Conservation (phyloP, 2,113 vertebrate species). For the Grammomys dolichurus region DNA sequence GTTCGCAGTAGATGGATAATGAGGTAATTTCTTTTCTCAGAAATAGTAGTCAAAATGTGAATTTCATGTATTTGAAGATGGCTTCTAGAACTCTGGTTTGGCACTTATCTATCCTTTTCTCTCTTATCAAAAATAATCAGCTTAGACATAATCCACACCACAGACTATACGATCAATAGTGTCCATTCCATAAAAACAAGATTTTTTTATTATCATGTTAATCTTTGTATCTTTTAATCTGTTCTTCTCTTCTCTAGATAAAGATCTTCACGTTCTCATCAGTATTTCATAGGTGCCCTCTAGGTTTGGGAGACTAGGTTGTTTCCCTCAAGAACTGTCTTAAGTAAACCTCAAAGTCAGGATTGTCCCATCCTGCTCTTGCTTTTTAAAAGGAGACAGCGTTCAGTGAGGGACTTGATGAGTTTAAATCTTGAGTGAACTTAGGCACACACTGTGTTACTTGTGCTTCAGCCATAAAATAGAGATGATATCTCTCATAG, state of each 20-base stretch:
- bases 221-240: background rate
- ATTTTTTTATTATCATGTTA: slow-evolving; percentile 12
- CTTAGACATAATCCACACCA: background rate
- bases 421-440: background rate
- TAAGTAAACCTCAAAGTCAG: background rate
- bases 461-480: background rate
- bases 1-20: background rate
- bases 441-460: background rate
- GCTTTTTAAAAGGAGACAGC: background rate
- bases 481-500: background rate
- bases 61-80: slow-evolving; percentile 32
- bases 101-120: background rate
- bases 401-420: background rate
- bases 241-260: background rate
- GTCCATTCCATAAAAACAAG: slow-evolving; percentile 30
- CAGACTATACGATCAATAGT: background rate
- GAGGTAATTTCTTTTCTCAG: slow-evolving; percentile 50
- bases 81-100: slow-evolving; percentile 11
- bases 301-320: background rate
- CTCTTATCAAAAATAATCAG: background rate
- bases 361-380: background rate
- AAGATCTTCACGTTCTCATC: background rate
- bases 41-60: slow-evolving; percentile 19
- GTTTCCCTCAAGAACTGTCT: background rate
- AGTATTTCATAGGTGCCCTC: background rate